Conservation (phyloP, 2,797 vertebrate genomes). For the Chanos chanos region DNA sequence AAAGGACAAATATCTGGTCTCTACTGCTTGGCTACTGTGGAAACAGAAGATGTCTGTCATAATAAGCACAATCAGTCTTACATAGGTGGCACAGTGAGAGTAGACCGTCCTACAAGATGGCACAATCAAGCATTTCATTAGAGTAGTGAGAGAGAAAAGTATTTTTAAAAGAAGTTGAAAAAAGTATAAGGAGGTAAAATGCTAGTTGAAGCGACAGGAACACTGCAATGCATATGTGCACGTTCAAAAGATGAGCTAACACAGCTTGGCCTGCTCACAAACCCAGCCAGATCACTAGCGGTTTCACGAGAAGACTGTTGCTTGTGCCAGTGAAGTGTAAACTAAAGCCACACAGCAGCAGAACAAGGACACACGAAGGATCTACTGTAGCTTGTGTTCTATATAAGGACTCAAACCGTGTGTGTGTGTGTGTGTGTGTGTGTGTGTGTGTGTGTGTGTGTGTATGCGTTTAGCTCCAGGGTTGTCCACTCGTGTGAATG, state of each 20-base stretch:
- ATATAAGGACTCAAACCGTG: too few relatives aligned
- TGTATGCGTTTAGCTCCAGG: too few relatives aligned
- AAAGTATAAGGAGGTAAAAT: slow-evolving; percentile 7
- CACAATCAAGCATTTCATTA: too few relatives aligned
- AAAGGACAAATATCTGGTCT: background rate
- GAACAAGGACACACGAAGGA: background rate
- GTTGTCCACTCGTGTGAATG: too few relatives aligned
- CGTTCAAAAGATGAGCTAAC: slow-evolving; percentile 15
- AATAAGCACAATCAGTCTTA: too few relatives aligned
- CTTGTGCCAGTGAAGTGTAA: background rate
- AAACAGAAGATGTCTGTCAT: too few relatives aligned
- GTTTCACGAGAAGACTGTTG: background rate
- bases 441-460: too few relatives aligned
- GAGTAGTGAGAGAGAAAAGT: background rate
- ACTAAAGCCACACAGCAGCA: background rate
- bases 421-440: too few relatives aligned
- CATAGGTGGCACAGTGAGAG: too few relatives aligned
- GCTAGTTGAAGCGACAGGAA: slow-evolving; percentile 7
- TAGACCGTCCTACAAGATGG: too few relatives aligned
- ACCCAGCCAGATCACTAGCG: background rate
- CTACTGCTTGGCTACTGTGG: background rate
- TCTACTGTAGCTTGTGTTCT: too few relatives aligned
- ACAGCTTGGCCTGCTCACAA: background rate
- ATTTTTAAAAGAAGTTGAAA: slow-evolving; percentile 3
- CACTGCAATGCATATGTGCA: background rate